Conservation (phyloP, 2,888 invertebrate genomes). For the Dynastes hyllus region DNA sequence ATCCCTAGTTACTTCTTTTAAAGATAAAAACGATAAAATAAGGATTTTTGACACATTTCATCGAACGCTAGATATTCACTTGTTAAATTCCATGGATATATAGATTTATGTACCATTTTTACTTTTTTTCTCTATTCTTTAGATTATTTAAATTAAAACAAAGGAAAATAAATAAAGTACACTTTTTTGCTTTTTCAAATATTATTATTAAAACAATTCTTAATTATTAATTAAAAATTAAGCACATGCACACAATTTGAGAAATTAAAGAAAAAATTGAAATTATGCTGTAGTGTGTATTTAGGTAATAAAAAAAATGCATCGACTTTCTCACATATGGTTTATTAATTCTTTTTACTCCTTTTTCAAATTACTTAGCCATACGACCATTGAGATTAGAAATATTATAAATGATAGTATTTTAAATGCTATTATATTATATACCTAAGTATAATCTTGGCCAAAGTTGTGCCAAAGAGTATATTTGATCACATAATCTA, state of each 20-base stretch:
- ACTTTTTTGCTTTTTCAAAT: slow-evolving; percentile 1
- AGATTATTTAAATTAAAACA: too few species aligned
- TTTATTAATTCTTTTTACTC: slow-evolving; percentile 51
- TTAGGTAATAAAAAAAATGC: slow-evolving; percentile 44
- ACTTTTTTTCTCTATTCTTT: neutral
- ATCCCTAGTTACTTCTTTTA: too few species aligned
- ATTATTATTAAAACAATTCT: slow-evolving; percentile 27
- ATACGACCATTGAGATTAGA: slow-evolving; percentile 59
- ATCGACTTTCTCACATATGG: slow-evolving; percentile 52
- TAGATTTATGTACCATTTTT: neutral
- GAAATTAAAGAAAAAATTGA: neutral
- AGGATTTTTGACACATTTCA: too few species aligned
- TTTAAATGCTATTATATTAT: slow-evolving; percentile 48
- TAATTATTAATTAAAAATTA: slow-evolving; percentile 3
- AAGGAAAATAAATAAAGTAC: neutral
- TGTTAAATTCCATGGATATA: neutral
- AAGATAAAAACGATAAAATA: too few species aligned
- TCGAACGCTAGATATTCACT: too few species aligned
- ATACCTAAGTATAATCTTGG: slow-evolving; percentile 45
- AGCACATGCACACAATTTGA: slow-evolving; percentile 17
- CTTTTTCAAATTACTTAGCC: slow-evolving; percentile 49
- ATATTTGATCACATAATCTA: slow-evolving; percentile 61
- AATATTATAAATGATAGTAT: slow-evolving; percentile 66
- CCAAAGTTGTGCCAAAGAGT: slow-evolving; percentile 49
- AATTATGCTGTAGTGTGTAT: neutral